Percentiles rank a stretch among this genome's conserved stretches.
Conservation (phyloP, 2,888 invertebrate species). For the Scrobipalpa costella region DNA sequence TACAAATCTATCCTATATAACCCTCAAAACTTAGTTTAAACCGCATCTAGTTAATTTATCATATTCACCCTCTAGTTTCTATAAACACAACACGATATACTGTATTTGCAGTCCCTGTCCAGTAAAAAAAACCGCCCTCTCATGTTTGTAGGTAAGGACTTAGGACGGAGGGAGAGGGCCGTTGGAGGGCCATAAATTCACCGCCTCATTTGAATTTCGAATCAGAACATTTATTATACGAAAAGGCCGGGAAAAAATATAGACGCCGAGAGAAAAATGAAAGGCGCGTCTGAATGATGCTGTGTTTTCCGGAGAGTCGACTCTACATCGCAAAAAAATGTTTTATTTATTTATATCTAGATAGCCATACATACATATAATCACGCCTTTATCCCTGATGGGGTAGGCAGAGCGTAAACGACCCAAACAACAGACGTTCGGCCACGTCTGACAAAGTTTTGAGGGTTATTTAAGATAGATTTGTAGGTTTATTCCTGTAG, state of each 20-base stretch:
- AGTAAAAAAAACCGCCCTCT: conserved; percentile 23
- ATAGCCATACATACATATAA: no score
- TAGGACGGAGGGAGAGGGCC: conserved; percentile 40
- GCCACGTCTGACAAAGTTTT: no score
- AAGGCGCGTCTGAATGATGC: neutral
- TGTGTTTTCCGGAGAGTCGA: neutral
- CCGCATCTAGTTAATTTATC: no score
- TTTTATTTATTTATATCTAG: neutral
- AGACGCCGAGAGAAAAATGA: conserved; percentile 14
- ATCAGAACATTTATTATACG: conserved; percentile 70
- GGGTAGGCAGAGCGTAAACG: no score
- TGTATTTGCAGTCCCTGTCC: conserved; percentile 2
- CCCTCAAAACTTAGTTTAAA: no score
- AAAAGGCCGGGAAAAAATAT: conserved; percentile 33
- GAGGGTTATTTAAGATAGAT: no score
- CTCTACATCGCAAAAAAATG: neutral
- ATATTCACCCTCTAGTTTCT: neutral
- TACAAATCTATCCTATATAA: no score
- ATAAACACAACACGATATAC: neutral
- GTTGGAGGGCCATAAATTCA: conserved; percentile 69
- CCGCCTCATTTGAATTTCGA: conserved; percentile 77
- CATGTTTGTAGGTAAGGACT: conserved; percentile 19
- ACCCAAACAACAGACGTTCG: no score
- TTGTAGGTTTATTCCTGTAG: no score
- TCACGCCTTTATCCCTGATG: no score